Conservation (phyloP, 2,113 vertebrate genomes). For the Sander lucioperca region DNA sequence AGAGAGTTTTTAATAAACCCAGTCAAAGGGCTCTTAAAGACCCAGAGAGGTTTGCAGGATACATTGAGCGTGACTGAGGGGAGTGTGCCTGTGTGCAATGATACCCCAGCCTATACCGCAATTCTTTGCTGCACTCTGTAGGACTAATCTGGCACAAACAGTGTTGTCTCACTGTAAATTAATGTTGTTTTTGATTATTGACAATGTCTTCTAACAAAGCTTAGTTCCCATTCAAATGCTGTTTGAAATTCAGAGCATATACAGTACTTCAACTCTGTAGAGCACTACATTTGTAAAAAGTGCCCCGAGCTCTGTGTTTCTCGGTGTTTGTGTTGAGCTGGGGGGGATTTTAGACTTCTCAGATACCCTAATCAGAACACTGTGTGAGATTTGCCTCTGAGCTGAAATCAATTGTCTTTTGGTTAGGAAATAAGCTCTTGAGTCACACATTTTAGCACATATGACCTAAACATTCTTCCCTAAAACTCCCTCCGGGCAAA, state of each 20-base stretch:
- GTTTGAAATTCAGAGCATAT: slow-evolving; percentile 47
- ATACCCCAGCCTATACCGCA: slow-evolving; percentile 19
- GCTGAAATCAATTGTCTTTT: slow-evolving; percentile 72
- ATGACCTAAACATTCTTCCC: slow-evolving; percentile 50
- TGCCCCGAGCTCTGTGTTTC: slow-evolving; percentile 52
- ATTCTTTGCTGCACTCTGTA: slow-evolving; percentile 49
- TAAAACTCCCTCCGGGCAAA: slow-evolving; percentile 37
- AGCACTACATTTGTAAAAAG: slow-evolving; percentile 30
- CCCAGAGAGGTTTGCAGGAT: slow-evolving; percentile 49
- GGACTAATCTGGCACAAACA: slow-evolving; percentile 32
- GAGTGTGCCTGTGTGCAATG: slow-evolving; percentile 45
- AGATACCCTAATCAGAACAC: slow-evolving; percentile 65
- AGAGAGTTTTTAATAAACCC: slow-evolving; percentile 74
- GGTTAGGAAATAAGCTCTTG: slow-evolving; percentile 62
- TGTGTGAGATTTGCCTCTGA: slow-evolving; percentile 66
- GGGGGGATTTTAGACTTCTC: slow-evolving; percentile 63
- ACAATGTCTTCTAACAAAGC: slow-evolving; percentile 14
- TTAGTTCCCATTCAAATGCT: slow-evolving; percentile 14
- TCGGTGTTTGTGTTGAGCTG: slow-evolving; percentile 37
- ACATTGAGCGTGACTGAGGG: slow-evolving; percentile 45
- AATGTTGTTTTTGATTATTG: slow-evolving; percentile 42
- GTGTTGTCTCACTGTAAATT: slow-evolving; percentile 21
- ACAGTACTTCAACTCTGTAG: slow-evolving; percentile 23
- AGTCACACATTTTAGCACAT: slow-evolving; percentile 50
- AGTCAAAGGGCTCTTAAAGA: slow-evolving; percentile 71